These are phyloP conservation scores for Aspidapion aeneum DNA, from an alignment of 2,888 invertebrate genomes.

Conservation along the genomic window DNA sequence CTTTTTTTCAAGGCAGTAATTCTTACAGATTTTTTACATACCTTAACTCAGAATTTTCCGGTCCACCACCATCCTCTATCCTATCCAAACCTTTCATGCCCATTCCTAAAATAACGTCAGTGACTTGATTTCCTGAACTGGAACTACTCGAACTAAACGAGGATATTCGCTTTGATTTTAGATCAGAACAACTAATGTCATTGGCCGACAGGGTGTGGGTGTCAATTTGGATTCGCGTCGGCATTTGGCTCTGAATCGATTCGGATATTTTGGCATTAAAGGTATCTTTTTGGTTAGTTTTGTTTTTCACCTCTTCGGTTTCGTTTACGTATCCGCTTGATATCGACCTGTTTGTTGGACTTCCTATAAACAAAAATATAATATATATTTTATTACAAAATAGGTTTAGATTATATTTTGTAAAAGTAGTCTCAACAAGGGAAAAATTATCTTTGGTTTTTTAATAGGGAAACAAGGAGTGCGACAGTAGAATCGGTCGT, in stretches of 20 bases:
- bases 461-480: no score
- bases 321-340: conserved; percentile 76
- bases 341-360: conserved; percentile 61
- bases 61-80: neutral
- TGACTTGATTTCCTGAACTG: conserved; percentile 44
- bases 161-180: conserved; percentile 54
- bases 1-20: no score
- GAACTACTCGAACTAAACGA: conserved; percentile 57
- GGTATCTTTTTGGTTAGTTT: conserved; percentile 34
- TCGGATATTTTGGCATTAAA: conserved; percentile 36
- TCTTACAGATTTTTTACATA: no score
- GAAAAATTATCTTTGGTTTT: no score
- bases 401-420: no score
- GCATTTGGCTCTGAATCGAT: conserved; percentile 41
- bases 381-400: neutral
- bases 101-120: neutral
- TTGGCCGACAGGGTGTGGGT: conserved; percentile 49
- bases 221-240: conserved; percentile 59
- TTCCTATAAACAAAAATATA: conserved; percentile 49
- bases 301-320: conserved; percentile 60
- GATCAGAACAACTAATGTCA: conserved; percentile 47
- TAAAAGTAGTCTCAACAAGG: no score
- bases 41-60: neutral
- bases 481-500: no score
- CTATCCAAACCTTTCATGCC: neutral